Conservation (phyloP, 2,888 invertebrate species). For the Erebia ligea region DNA sequence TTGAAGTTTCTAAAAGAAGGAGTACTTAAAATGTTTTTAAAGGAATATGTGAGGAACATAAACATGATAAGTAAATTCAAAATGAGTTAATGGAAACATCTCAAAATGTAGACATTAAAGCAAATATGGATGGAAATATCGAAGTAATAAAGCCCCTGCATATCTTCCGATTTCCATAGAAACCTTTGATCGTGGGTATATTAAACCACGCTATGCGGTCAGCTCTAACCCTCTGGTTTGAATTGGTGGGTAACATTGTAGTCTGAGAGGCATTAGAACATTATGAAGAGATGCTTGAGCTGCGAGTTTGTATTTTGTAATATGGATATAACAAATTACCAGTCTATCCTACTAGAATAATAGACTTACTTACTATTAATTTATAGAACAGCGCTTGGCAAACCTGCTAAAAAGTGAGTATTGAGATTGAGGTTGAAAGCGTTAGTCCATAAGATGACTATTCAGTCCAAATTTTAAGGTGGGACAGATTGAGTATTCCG, state of each 20-base stretch:
- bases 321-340: not conserved
- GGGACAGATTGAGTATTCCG: too few species aligned
- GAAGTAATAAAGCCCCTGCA: conserved; percentile 36
- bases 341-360: not conserved
- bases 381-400: too few species aligned
- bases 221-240: conserved; percentile 64
- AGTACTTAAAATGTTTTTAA: not conserved
- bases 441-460: too few species aligned
- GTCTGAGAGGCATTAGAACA: not conserved
- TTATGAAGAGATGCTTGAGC: not conserved
- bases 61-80: not conserved
- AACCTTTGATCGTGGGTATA: conserved; percentile 46
- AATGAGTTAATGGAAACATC: conserved; percentile 27
- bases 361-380: too few species aligned
- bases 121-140: conserved; percentile 37
- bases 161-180: conserved; percentile 43
- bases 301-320: not conserved
- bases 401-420: too few species aligned
- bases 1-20: not conserved
- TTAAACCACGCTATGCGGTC: conserved; percentile 64
- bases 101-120: conserved; percentile 33
- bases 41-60: not conserved
- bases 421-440: too few species aligned
- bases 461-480: too few species aligned
- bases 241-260: conserved; percentile 59